Conservation (phyloP, 2,113 vertebrate species). For the Indicator indicator region DNA sequence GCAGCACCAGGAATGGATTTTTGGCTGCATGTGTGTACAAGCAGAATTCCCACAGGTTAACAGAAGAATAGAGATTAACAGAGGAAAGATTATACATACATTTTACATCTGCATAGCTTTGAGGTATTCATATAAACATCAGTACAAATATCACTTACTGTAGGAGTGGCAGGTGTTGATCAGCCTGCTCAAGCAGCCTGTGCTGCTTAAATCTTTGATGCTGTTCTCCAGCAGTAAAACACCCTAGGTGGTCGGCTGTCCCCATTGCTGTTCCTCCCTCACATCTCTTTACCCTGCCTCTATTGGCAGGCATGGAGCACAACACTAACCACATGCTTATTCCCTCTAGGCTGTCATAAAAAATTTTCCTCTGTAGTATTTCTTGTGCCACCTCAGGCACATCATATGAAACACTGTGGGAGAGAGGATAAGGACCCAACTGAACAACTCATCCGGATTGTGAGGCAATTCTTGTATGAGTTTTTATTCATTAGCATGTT, state of each 20-base stretch:
- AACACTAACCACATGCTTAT: neutral
- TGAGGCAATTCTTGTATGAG: neutral
- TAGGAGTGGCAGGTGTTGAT: neutral
- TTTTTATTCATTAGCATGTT: neutral
- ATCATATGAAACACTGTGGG: neutral
- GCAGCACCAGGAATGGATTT: neutral
- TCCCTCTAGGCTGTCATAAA: neutral
- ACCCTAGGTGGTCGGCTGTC: neutral
- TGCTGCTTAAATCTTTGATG: neutral
- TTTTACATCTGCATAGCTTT: neutral
- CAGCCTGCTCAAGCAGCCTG: neutral
- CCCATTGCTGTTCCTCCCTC: neutral
- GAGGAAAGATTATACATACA: neutral
- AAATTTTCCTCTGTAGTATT: neutral
- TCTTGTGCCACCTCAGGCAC: neutral
- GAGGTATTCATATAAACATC: neutral
- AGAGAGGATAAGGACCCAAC: neutral
- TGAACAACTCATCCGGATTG: neutral
- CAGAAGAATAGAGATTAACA: neutral
- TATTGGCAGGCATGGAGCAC: neutral
- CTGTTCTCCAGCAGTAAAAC: neutral
- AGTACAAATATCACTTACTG: neutral
- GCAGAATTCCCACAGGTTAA: neutral
- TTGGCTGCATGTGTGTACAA: neutral
- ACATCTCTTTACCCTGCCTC: neutral